A percentile compares a stretch with the other conserved stretches of the same genome.
Evolutionary conservation across 2,888 invertebrate species (phyloP).

Genomic region (Chironomus tentans): DNA sequence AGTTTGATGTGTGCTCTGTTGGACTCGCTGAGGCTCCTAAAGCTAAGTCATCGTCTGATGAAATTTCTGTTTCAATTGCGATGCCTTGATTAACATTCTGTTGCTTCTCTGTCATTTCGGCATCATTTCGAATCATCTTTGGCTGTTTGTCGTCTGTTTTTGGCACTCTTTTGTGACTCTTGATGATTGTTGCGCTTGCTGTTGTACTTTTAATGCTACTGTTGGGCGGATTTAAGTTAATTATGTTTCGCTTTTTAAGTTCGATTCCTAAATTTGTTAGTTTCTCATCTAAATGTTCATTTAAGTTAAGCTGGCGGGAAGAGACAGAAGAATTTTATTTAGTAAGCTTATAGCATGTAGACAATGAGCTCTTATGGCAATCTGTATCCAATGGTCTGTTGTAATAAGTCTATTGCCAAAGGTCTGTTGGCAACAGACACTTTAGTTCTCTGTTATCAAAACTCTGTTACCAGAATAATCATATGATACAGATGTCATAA

Average conservation of each 20-base stretch:
- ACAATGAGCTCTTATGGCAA: not conserved
- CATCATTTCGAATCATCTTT: constrained; percentile 22
- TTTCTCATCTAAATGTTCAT: constrained; percentile 20
- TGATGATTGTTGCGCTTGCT: not conserved
- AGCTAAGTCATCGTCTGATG: constrained; percentile 40
- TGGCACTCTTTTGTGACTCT: constrained; percentile 17
- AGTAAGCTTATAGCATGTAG: too few relatives aligned
- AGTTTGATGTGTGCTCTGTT: constrained; percentile 32
- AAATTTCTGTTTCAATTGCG: constrained; percentile 18
- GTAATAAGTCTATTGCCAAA: too few relatives aligned
- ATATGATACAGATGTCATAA: too few relatives aligned
- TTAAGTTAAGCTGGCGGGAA: constrained; percentile 1
- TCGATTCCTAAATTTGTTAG: constrained; percentile 14
- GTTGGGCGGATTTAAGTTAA: constrained; percentile 6
- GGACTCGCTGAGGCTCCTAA: constrained; percentile 43
- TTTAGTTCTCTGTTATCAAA: too few relatives aligned
- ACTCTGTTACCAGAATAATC: too few relatives aligned
- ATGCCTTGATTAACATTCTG: constrained; percentile 6
- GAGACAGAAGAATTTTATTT: not conserved
- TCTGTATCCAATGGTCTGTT: too few relatives aligned
- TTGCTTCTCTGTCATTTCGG: constrained; percentile 3
- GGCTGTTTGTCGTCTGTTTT: not conserved
- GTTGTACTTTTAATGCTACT: not conserved
- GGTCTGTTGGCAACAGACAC: too few relatives aligned
- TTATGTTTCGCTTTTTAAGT: constrained; percentile 1